Base-by-base conservation (phyloP, 2,888 invertebrate species). In the Apodemia zela region DNA sequence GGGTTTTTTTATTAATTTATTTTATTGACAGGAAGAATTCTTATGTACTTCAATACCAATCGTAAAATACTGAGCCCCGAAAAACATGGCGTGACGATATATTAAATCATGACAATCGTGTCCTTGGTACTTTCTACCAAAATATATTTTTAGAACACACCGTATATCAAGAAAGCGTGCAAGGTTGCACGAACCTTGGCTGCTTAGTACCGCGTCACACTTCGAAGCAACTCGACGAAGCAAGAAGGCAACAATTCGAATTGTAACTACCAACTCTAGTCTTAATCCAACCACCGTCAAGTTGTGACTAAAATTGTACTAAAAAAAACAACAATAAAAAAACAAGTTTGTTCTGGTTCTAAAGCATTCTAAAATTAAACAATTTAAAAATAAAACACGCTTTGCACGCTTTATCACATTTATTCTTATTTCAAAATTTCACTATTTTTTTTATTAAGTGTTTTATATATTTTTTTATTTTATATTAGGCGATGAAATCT, bases 191-290 rank as follows among this genome's bases (percentile, higher is more conserved):
- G 67, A 74, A 67, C 73, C 75, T 71, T 74, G 73, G 69, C 61
- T 45, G 60, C 59, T 74, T 74, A 81, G 81, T 81, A 72, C 77
- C 82, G 82, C 80, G 82, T 66, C 72, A 71, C 69, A 66, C 75
- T 61, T 66, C 76, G 74, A 68, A 67, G 73, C 66, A 29, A 64
- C 64, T 54, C 68, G 69, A 42, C 68, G 71, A 69, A 38, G 75
- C 77, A 75, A 70, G 69, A 69, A 66, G 66, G 65, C 65, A 57
- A 69, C 62, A 65, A 72, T 15, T 38, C 38, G 38, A 38, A 38
- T 67, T 67, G 63, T 64, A 75, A 77, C 71, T 75, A 79, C 51
- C 51, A 75, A 38, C 38, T 38, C 73, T 73, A 76, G 73, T 75
- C 68, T 65, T 65, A 64, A 67, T 61, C 68, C 64, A 75, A 72